These are phyloP conservation scores for Apistogramma diplotaenia DNA, from an alignment of 2,113 vertebrate species.

Conservation along the genomic window DNA sequence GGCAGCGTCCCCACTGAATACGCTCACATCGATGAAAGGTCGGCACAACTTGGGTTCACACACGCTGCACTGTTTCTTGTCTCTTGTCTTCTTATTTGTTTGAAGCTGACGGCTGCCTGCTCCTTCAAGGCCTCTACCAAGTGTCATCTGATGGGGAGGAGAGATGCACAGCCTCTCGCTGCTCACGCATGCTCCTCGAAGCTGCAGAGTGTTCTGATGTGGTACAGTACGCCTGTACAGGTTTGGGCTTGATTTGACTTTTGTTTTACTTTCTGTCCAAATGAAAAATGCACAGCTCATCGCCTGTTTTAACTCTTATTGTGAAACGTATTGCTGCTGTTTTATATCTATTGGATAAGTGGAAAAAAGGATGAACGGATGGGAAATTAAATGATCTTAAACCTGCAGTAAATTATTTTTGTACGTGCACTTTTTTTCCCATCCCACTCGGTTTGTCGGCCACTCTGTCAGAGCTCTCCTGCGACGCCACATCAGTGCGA, in stretches of 20 bases:
- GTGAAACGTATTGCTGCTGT: neutral
- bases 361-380: neutral
- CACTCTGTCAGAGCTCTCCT: neutral
- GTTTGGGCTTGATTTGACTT: neutral
- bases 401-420: neutral
- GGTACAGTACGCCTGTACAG: neutral
- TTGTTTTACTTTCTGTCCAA: neutral
- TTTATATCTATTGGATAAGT: neutral
- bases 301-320: neutral
- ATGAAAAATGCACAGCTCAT: neutral
- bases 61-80: constrained; percentile 26
- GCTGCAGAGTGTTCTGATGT: neutral
- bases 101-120: constrained; percentile 55
- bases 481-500: neutral
- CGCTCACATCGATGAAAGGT: constrained; percentile 53
- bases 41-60: constrained; percentile 60
- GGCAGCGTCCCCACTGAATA: constrained; percentile 56
- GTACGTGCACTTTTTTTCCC: rapidly evolving
- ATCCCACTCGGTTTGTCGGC: neutral
- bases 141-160: constrained; percentile 1
- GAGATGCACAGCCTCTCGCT: neutral
- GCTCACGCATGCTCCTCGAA: neutral
- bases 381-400: neutral
- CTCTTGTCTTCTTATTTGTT: constrained; percentile 54
- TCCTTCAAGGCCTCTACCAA: constrained; percentile 36